Base-by-base conservation (phyloP, 2,888 invertebrate genomes). In the Cybosia mesomella region DNA sequence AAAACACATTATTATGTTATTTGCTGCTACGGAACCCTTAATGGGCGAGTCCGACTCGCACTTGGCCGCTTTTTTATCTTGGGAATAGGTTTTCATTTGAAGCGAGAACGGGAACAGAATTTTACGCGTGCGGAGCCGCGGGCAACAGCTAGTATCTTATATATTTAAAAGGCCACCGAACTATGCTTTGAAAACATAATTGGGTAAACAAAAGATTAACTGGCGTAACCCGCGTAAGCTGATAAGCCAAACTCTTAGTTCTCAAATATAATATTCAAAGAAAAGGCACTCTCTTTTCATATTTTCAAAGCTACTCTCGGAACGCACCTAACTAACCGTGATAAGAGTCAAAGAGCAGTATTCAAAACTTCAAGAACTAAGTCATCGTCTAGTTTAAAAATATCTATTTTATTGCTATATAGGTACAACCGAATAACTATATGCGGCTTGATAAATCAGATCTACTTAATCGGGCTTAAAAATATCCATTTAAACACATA, bases 291-390 rank as follows among this genome's bases (percentile, higher is more conserved):
- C 83, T 86, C 86, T 88, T 89, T 87, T 87, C 83, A 85, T 87
- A 87, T 81, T 85, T 84, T 83, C 81, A 72, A 81, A 81, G 87
- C 82, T 78, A 81, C 85, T 88, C 89, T 85, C 86, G 82, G 75
- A 85, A 83, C 87, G 88, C 82, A 87, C 74, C 89, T 91, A 93
- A 92, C 91, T 91, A 92, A 93, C 92, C 92, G 91, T 91, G 91
- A 90, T 90, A 88, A 90, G 85, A 90, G 85, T 86, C 85, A 87
- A 87, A 87, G 86, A 86, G 86, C 86, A 86, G 87, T 85, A 86
- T 85, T 85, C 84, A 84, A 85, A 88, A 90, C 85, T 87, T 89
- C 83, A 83, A 86, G 85, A 89, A 90, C 89, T 89, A 89, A 88
- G 85, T 85, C 83, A 75, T 75, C 74, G 77, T 70, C 89, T 89